Conservation (phyloP, 2,888 invertebrate species). For the Drosophila macrospina region DNA sequence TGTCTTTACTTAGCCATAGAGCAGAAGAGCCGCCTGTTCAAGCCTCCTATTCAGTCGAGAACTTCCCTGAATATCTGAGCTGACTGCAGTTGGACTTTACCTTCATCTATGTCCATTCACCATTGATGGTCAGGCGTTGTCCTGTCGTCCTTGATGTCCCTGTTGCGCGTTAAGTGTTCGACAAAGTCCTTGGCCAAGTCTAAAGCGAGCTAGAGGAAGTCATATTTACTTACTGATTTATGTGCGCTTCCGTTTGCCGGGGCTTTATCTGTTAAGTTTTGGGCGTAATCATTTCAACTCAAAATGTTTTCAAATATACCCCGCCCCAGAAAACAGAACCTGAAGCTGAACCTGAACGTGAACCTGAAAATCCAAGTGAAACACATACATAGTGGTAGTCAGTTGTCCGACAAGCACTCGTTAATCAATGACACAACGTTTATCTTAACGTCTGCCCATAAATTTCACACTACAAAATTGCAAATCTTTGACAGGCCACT, state of each 20-base stretch:
- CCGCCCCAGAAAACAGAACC: constrained; percentile 24
- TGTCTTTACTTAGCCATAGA: constrained; percentile 30
- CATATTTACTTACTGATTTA: constrained; percentile 79
- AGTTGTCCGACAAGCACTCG: constrained; percentile 56
- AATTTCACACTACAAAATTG: constrained; percentile 75
- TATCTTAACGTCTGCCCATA: constrained; percentile 76
- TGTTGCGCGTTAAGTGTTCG: constrained; percentile 61
- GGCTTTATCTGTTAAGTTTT: constrained; percentile 77
- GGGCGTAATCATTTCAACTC: constrained; percentile 79
- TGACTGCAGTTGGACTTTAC: constrained; percentile 47
- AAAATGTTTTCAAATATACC: constrained; percentile 64
- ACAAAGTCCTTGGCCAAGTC: constrained; percentile 46
- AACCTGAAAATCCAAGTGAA: constrained; percentile 1
- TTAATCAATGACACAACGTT: constrained; percentile 79
- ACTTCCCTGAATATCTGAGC: constrained; percentile 12
- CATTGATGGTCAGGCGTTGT: constrained; percentile 35
- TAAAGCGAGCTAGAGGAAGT: constrained; percentile 51
- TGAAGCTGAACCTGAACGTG: constrained; percentile 1
- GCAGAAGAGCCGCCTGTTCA: constrained; percentile 2
- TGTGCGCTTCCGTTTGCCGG: constrained; percentile 67
- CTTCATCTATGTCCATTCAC: constrained; percentile 30
- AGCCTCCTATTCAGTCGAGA: constrained; percentile 28
- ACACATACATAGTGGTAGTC: constrained; percentile 30
- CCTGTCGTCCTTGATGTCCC: constrained; percentile 6
- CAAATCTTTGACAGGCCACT: constrained; percentile 61